Conservation (phyloP, 2,113 vertebrate genomes). For the Cathartes aura region DNA sequence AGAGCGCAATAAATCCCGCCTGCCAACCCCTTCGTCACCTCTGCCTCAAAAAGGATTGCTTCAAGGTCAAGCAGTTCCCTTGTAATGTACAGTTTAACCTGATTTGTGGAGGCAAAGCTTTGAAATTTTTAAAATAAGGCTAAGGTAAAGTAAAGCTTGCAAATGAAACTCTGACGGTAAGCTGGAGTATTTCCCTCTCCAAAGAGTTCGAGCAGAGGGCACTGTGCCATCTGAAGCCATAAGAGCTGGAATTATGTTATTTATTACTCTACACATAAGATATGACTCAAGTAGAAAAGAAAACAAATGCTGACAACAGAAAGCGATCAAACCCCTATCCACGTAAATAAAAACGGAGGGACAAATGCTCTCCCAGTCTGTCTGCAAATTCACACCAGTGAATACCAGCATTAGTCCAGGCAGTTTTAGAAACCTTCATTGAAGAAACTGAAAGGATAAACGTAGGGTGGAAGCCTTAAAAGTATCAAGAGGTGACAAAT, state of each 20-base stretch:
- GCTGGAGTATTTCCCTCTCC: conserved; percentile 37
- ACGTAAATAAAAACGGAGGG: background rate
- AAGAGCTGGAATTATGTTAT: conserved; percentile 26
- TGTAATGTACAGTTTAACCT: conserved; percentile 74
- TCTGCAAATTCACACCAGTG: background rate
- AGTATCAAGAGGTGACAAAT: background rate
- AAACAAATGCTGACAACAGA: conserved; percentile 59
- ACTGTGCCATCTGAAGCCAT: conserved; percentile 43
- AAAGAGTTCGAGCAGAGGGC: conserved; percentile 49
- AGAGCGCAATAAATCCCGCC: conserved; percentile 59
- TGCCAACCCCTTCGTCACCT: conserved; percentile 67
- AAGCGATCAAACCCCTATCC: background rate
- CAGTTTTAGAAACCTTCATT: background rate
- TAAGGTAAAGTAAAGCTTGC: conserved; percentile 63
- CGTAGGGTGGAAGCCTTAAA: background rate
- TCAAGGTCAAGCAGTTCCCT: conserved; percentile 75
- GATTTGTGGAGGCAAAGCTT: conserved; percentile 74
- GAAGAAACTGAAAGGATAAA: background rate
- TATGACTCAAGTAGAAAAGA: conserved; percentile 32
- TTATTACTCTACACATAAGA: conserved; percentile 29
- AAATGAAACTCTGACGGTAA: conserved; percentile 71
- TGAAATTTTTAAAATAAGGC: conserved; percentile 74
- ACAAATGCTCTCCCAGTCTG: background rate
- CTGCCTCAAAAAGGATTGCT: conserved; percentile 70
- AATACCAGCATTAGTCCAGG: background rate